Evolutionary conservation across 1,140 invertebrate species (phyloP).

Genomic region (Brachionus sp.): DNA sequence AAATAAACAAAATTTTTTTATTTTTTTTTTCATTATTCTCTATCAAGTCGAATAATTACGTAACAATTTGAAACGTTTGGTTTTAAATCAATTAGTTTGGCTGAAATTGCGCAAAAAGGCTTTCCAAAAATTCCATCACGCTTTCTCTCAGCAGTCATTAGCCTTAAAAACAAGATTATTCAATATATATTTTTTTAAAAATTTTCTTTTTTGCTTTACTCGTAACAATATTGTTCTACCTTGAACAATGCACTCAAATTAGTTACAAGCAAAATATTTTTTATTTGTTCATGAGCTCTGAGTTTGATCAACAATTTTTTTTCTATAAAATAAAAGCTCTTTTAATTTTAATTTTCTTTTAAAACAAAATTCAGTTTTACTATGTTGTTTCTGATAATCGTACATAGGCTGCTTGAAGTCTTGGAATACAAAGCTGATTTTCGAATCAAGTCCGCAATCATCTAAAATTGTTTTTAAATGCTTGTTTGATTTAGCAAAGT

Average conservation of each 20-base stretch:
- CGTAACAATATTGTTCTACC: slow-evolving; percentile 43
- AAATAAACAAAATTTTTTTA: not conserved
- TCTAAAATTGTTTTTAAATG: not conserved
- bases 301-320: slow-evolving; percentile 22
- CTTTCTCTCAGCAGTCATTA: slow-evolving; percentile 33
- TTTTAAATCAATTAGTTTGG: not conserved
- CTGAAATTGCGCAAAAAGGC: slow-evolving; percentile 22
- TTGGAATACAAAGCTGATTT: slow-evolving; percentile 32
- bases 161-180: slow-evolving; percentile 12
- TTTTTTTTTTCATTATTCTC: not conserved
- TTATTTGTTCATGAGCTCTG: slow-evolving; percentile 13
- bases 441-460: not conserved
- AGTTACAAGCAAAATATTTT: slow-evolving; percentile 9
- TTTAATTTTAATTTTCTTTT: not conserved
- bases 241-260: slow-evolving; percentile 29
- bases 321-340: not conserved
- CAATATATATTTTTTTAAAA: not conserved
- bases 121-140: slow-evolving; percentile 17
- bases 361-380: not conserved
- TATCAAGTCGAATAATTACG: slow-evolving; percentile 7
- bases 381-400: not conserved
- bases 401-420: not conserved
- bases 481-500: not conserved
- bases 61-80: not conserved
- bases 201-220: not conserved